phyloP scores from a whole-genome alignment of 2,797 vertebrate species.

The Chaunax sp. region DNA sequence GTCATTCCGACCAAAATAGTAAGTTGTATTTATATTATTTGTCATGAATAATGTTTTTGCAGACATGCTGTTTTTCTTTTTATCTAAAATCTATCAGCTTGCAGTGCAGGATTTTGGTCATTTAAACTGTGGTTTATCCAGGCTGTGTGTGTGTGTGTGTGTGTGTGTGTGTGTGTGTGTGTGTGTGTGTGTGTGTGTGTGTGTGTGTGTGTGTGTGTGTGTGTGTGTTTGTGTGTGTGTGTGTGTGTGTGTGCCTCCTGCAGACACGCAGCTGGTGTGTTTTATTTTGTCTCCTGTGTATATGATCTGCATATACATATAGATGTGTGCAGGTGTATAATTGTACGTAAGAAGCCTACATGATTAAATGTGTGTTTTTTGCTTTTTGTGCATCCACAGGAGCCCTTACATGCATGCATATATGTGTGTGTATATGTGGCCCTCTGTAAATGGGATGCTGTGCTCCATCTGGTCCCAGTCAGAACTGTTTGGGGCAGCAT shows the following conservation, averaged over 20 bases:
- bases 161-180: too few relatives aligned
- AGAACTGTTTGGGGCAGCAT: constrained; percentile 61
- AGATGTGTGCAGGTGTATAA: constrained; percentile 49
- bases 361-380: constrained; percentile 57
- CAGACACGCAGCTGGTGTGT: too few relatives aligned
- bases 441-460: constrained; percentile 75
- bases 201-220: too few relatives aligned
- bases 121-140: not conserved
- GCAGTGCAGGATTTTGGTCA: not conserved
- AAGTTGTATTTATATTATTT: not conserved
- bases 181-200: too few relatives aligned
- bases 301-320: constrained; percentile 36
- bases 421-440: constrained; percentile 31
- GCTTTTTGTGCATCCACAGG: constrained; percentile 65
- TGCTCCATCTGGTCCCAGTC: constrained; percentile 88
- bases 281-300: not conserved
- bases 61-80: too few relatives aligned
- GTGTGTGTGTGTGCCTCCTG: not conserved
- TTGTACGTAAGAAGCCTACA: not conserved
- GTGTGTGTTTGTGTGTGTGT: not conserved
- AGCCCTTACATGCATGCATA: constrained; percentile 22
- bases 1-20: too few relatives aligned
- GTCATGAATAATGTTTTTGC: not conserved
- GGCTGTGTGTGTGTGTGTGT: too few relatives aligned
- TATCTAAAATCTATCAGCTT: not conserved